Conservation (phyloP, 53 echinoderm and acorn worm species). For the Actinopyga echinites region DNA sequence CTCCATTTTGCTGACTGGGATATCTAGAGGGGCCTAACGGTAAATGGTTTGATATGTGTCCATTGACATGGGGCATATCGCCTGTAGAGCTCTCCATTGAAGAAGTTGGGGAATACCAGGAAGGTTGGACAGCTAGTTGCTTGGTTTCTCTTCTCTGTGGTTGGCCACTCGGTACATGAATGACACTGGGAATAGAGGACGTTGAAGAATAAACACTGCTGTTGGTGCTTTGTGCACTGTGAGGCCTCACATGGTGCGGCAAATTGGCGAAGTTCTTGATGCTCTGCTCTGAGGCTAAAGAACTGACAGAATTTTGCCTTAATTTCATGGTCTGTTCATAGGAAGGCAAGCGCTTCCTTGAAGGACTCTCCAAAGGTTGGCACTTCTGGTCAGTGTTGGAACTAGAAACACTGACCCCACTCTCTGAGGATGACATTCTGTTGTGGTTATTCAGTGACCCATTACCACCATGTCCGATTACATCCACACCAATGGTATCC, state of each 20-base stretch:
- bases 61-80: constrained; percentile 9
- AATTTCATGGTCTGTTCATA: constrained; percentile 57
- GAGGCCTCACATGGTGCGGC: constrained; percentile 50
- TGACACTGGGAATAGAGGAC: constrained; percentile 91
- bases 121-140: not conserved
- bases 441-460: constrained; percentile 33
- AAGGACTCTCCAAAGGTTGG: not conserved
- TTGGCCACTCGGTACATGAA: constrained; percentile 58
- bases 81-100: constrained; percentile 18
- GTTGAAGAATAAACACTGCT: constrained; percentile 89
- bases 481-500: not conserved
- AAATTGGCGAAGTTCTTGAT: not conserved
- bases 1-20: constrained; percentile 1
- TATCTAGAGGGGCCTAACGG: not conserved
- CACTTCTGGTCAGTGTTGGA: not conserved
- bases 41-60: not conserved
- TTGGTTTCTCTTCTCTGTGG: not conserved
- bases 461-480: not conserved
- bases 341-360: constrained; percentile 35
- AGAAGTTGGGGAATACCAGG: constrained; percentile 38
- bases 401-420: not conserved
- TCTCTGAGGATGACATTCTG: not conserved
- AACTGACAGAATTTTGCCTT: constrained; percentile 28
- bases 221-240: constrained; percentile 75
- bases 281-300: not conserved